phyloP scores from a whole-genome alignment of 2,113 vertebrate species.

The Morone chrysops region DNA sequence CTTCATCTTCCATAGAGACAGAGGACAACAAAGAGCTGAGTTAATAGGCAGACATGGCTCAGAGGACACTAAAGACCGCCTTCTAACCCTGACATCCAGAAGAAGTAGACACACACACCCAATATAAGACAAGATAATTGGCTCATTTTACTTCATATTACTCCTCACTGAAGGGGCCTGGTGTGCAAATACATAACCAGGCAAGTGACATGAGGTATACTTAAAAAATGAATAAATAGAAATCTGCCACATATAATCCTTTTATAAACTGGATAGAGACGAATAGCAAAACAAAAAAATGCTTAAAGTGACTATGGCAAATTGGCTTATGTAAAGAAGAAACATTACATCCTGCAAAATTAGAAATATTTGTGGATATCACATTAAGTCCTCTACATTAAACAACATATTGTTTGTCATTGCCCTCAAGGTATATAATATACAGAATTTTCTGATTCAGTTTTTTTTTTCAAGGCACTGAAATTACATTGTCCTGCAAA shows the following conservation, averaged over 20 bases:
- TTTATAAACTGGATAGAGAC: not conserved
- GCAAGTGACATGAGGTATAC: constrained; percentile 6
- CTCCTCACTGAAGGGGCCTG: constrained; percentile 26
- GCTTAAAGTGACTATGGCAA: not conserved
- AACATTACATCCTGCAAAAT: not conserved
- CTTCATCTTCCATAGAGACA: constrained; percentile 62
- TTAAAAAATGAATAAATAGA: not conserved
- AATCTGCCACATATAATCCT: not conserved
- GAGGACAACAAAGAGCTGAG: constrained; percentile 65
- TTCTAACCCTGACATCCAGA: constrained; percentile 57
- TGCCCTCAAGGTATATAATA: not conserved
- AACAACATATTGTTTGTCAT: not conserved
- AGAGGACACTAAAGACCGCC: constrained; percentile 61
- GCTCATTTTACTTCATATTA: constrained; percentile 48
- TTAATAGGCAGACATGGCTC: constrained; percentile 67
- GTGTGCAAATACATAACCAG: constrained; percentile 15
- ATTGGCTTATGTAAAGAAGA: not conserved
- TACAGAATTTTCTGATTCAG: not conserved
- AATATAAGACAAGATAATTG: constrained; percentile 62
- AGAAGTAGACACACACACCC: constrained; percentile 47
- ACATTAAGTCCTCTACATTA: not conserved
- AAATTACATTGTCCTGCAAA: not conserved
- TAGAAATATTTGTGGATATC: too few relatives aligned
- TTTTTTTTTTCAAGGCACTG: not conserved
- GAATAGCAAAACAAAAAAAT: not conserved